These are phyloP conservation scores for Chaenocephalus aceratus DNA, from an alignment of 2,113 vertebrate species.

Conservation along the genomic window DNA sequence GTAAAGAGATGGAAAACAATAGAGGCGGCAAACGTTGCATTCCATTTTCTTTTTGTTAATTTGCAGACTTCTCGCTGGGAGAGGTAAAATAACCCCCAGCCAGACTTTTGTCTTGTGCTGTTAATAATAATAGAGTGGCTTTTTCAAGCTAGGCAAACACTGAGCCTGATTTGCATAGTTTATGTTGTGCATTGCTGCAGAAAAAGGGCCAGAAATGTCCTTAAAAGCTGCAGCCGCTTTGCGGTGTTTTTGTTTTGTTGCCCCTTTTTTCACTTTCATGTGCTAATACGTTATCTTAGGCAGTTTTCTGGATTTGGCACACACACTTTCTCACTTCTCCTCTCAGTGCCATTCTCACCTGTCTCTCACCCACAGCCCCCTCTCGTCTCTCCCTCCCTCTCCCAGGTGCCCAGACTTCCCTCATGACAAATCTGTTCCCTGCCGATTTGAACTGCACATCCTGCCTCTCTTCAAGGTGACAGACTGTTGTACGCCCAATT, in stretches of 20 bases:
- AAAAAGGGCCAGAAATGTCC: constrained; percentile 65
- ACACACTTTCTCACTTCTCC: constrained; percentile 53
- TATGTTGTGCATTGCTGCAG: constrained; percentile 56
- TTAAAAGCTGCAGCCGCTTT: constrained; percentile 61
- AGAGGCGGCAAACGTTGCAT: constrained; percentile 60
- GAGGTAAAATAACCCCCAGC: constrained; percentile 85
- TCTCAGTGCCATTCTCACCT: constrained; percentile 30
- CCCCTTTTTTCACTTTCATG: constrained; percentile 54
- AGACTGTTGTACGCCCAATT: constrained; percentile 54
- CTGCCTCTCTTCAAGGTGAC: constrained; percentile 67
- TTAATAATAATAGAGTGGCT: constrained; percentile 83
- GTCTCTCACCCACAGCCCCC: constrained; percentile 44
- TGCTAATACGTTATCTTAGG: constrained; percentile 72
- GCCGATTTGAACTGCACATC: constrained; percentile 58
- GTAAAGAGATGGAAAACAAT: constrained; percentile 66
- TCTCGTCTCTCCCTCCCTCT: constrained; percentile 21
- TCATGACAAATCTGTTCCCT: constrained; percentile 67
- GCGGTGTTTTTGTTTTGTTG: constrained; percentile 51
- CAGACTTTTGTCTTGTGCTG: constrained; percentile 75
- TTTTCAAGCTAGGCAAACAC: constrained; percentile 67
- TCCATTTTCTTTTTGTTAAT: constrained; percentile 78
- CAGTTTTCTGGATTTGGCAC: constrained; percentile 41
- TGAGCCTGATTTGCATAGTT: constrained; percentile 79
- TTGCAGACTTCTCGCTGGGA: constrained; percentile 78
- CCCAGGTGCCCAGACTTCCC: constrained; percentile 61